Percentiles rank a stretch among this genome's conserved stretches.
Evolutionary conservation across 2,113 vertebrate genomes (phyloP).

Genomic region (Orientallactaga bullata): DNA sequence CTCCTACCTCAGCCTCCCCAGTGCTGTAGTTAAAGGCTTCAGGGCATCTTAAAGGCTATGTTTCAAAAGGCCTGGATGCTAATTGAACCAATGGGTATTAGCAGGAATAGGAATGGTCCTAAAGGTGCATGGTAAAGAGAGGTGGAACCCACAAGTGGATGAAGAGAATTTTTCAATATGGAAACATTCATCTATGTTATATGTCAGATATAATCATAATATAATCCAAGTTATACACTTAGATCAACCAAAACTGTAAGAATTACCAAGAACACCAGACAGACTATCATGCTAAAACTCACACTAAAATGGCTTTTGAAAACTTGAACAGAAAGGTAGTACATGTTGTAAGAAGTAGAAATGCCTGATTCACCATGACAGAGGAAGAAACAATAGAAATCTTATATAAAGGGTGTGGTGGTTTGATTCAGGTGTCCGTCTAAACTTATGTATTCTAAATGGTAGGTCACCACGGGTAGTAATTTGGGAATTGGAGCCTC

Average conservation of each 20-base stretch:
- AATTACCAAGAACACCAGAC: neutral
- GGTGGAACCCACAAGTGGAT: neutral
- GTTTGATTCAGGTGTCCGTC: no score
- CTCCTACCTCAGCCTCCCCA: no score
- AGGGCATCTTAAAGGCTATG: neutral
- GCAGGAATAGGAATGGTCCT: neutral
- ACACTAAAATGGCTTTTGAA: neutral
- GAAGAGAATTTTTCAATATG: neutral
- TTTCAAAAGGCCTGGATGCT: neutral
- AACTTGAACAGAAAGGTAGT: neutral
- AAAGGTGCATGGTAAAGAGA: neutral
- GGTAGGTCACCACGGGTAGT: no score
- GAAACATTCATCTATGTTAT: neutral
- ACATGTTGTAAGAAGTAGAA: neutral
- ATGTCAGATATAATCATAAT: neutral
- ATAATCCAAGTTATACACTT: no score
- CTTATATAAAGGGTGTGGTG: neutral
- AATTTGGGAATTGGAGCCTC: no score
- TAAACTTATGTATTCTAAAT: no score
- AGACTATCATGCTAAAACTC: neutral
- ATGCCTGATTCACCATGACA: neutral
- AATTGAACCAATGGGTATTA: neutral
- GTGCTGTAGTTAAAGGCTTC: no score
- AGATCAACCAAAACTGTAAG: neutral
- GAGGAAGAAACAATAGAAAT: neutral